Percentiles rank a stretch among this genome's conserved stretches.
Evolutionary conservation across 2,113 vertebrate species (phyloP).

Genomic region (Lasiurus borealis): DNA sequence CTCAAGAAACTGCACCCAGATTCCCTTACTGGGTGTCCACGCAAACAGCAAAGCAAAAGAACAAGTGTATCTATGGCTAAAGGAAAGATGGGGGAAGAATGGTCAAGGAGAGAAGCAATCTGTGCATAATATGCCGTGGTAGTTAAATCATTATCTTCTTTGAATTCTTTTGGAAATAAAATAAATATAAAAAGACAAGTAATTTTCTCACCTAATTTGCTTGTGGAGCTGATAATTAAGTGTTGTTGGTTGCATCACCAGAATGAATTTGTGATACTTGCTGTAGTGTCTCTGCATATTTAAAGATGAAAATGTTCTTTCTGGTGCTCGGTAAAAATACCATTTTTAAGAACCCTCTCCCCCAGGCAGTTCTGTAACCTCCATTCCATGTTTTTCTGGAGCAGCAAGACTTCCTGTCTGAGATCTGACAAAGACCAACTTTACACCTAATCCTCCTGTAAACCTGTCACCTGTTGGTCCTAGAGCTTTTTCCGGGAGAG

Average conservation of each 20-base stretch:
- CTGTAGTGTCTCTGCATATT: slow-evolving; percentile 89
- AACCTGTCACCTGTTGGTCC: neutral
- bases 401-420: slow-evolving; percentile 21
- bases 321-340: slow-evolving; percentile 84
- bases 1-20: neutral
- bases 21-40: neutral
- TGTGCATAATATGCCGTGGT: slow-evolving; percentile 69
- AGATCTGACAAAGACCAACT: neutral
- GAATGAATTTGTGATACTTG: slow-evolving; percentile 87
- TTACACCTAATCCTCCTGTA: neutral
- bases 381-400: neutral
- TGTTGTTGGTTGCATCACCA: slow-evolving; percentile 88
- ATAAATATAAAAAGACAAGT: slow-evolving; percentile 91
- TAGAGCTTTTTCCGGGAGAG: neutral
- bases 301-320: slow-evolving; percentile 86
- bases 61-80: neutral
- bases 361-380: slow-evolving; percentile 34
- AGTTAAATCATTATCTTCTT: slow-evolving; percentile 82
- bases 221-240: slow-evolving; percentile 92
- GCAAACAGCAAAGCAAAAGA: neutral
- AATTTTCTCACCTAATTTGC: slow-evolving; percentile 93
- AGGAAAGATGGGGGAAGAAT: neutral
- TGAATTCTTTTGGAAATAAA: slow-evolving; percentile 88
- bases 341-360: slow-evolving; percentile 75
- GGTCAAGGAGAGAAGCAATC: slow-evolving; percentile 57